phyloP scores from a whole-genome alignment of 2,888 invertebrate species.

The Chydorus sphaericus region DNA sequence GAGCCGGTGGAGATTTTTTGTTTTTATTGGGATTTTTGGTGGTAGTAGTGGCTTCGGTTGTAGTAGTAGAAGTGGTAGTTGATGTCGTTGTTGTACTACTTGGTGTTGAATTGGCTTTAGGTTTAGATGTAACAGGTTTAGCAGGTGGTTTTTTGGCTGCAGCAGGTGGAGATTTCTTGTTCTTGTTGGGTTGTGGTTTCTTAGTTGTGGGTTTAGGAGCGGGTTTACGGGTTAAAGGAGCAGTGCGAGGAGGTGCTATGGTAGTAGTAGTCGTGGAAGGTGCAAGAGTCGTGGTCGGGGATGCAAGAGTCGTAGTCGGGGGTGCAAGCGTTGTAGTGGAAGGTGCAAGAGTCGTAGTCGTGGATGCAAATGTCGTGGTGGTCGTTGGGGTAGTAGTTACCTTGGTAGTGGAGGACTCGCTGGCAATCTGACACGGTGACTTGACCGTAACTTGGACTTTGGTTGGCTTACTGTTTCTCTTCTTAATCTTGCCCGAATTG shows the following conservation, averaged over 20 bases:
- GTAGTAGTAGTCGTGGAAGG: too few species aligned
- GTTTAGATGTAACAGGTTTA: background rate
- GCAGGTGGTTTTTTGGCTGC: background rate
- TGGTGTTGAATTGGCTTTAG: background rate
- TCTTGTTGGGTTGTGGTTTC: background rate
- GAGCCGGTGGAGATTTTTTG: too few species aligned
- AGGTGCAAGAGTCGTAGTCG: background rate
- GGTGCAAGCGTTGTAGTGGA: background rate
- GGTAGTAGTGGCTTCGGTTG: background rate
- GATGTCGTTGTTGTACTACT: background rate
- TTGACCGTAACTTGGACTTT: conserved; percentile 1
- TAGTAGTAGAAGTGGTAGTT: background rate
- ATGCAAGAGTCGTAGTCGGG: background rate
- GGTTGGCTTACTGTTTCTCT: background rate
- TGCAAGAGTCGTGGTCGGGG: too few species aligned
- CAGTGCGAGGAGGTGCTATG: too few species aligned
- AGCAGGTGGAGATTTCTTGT: background rate
- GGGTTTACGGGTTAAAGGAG: too few species aligned
- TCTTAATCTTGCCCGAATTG: background rate
- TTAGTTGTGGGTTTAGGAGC: background rate
- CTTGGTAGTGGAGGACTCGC: background rate
- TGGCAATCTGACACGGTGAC: background rate
- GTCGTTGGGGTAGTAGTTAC: background rate
- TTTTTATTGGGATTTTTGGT: too few species aligned
- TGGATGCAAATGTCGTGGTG: background rate